Conservation (phyloP, 1,140 invertebrate genomes). For the Zaprionus capensis region DNA sequence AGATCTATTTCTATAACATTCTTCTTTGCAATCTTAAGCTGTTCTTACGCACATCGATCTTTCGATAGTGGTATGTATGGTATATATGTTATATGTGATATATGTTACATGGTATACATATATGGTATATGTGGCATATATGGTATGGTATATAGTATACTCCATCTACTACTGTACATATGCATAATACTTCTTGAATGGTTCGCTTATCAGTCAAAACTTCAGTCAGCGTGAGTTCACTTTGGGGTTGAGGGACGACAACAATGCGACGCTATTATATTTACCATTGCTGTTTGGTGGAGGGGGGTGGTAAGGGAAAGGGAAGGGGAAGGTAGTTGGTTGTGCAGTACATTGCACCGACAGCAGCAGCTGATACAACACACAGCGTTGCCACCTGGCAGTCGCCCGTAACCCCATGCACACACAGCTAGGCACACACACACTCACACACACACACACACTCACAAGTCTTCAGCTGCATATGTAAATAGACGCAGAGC, state of each 20-base stretch:
- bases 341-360: slow-evolving; percentile 43
- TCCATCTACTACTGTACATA: neutral
- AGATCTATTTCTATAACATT: no score
- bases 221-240: neutral
- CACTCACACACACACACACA: neutral
- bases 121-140: no score
- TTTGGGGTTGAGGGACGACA: slow-evolving; percentile 14
- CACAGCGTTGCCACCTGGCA: slow-evolving; percentile 1
- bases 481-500: slow-evolving; percentile 3
- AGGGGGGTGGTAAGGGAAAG: neutral
- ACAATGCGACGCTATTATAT: neutral
- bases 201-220: slow-evolving; percentile 33
- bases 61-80: no score
- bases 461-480: neutral
- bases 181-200: slow-evolving; percentile 20
- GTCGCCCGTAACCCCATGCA: neutral
- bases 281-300: neutral
- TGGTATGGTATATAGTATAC: no score
- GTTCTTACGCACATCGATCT: no score
- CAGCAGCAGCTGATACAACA: slow-evolving; percentile 27
- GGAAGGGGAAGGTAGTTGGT: neutral
- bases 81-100: no score
- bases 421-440: neutral
- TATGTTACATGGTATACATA: no score
- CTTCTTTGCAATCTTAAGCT: no score